These are phyloP conservation scores for Zygothrica quintamaculata DNA, from an alignment of 2,888 invertebrate genomes.

Conservation along the genomic window DNA sequence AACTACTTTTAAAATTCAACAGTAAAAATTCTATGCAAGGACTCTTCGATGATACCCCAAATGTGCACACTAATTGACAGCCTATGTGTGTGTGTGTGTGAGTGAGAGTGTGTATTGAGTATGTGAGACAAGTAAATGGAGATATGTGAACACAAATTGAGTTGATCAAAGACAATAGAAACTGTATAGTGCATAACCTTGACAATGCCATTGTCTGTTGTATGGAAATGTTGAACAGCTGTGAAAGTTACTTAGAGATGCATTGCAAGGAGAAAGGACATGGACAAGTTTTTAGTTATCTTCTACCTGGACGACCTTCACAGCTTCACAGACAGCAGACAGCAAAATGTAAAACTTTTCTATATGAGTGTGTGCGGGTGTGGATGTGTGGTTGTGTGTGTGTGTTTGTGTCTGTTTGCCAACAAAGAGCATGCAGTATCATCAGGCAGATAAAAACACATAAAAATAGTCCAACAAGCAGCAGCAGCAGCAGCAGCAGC, in stretches of 20 bases:
- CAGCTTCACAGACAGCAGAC: slow-evolving; percentile 4
- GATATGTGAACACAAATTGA: slow-evolving; percentile 13
- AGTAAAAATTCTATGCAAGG: neutral
- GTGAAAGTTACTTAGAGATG: slow-evolving; percentile 6
- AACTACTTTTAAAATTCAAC: neutral
- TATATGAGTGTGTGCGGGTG: neutral
- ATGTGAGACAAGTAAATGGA: too few species aligned
- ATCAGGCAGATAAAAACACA: slow-evolving; percentile 59
- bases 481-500: slow-evolving; percentile 41
- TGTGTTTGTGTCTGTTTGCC: slow-evolving; percentile 25
- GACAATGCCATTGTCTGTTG: too few species aligned
- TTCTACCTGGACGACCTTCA: slow-evolving; percentile 32
- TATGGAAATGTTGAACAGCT: slow-evolving; percentile 11
- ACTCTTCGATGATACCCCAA: neutral
- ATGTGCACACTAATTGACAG: slow-evolving; percentile 25
- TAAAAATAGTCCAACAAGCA: slow-evolving; percentile 59
- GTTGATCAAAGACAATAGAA: slow-evolving; percentile 20
- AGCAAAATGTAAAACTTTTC: slow-evolving; percentile 23
- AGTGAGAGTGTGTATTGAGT: too few species aligned
- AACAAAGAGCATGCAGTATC: slow-evolving; percentile 65
- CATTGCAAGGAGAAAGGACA: too few species aligned
- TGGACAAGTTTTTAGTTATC: too few species aligned
- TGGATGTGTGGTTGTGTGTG: neutral
- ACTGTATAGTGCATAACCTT: too few species aligned
- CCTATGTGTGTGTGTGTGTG: slow-evolving; percentile 6